Base-by-base conservation (phyloP, 2,888 invertebrate genomes). In the Caenorhabditis sp. region DNA sequence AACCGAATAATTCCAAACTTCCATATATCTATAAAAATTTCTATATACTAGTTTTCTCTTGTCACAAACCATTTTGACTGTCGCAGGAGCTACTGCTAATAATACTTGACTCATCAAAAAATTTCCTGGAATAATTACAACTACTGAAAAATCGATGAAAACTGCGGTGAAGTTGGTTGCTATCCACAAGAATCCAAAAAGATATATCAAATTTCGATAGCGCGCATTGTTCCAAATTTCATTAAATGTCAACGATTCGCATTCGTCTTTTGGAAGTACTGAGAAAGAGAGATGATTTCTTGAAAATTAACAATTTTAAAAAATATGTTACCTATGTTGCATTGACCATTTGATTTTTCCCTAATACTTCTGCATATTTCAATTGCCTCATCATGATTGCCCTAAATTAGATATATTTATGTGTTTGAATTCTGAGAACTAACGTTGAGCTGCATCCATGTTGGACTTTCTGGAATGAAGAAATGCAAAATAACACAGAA, bases 81-180 rank as follows among this genome's bases (percentile, higher is more conserved):
- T 23, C 2, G 74, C 63, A 12, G 69, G 66, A 52, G 66, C 64
- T 14, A 56, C 66, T 8, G 74, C 66, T 1, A 74, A 25, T 12
- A 74, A 27, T 56, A 74, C 63, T 36, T 74, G 74, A 67, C 74
- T 74, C 59, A 61, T 60, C 31, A 69, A 61, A 21, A 74, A 54
- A 21, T 59, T 57, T 25, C 62, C 65, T 25, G 59, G 14, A 27
- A 70, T 63, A 36, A 74, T 67, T 17, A 64, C 56, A 2, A 70
- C 67, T 63, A 66, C 69, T 14, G 74, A 69, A 26, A 67, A 74
- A 54, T 74, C 74, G 1, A 74, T 38, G 66, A 74, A 69, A 7
- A 63, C 63, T 5, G 69, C 63, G 4, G 74, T 74, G 56, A 74
- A 74, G 21, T 74, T 74, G 1, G 74, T 74, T 69, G 69, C 66